Base-by-base conservation (phyloP, 1,140 invertebrate species). In the Apis dorsata region DNA sequence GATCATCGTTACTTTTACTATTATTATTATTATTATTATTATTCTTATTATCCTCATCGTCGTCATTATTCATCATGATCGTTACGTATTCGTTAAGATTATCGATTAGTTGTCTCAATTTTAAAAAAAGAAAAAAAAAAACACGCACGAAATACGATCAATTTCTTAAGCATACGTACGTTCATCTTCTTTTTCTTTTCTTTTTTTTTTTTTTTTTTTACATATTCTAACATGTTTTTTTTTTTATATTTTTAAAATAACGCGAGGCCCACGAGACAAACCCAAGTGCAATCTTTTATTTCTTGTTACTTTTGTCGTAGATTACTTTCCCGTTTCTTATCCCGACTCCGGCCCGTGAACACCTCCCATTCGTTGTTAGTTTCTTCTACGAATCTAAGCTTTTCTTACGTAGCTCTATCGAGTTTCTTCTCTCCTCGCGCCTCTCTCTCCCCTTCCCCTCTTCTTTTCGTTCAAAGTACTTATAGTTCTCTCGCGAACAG, bases 351-450 rank as follows among this genome's bases (percentile, higher is more conserved):
- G 62, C 34, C 71, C 28, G 17, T 8, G 3, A 60, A 57, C 63
- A 28, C 71, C 80, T 66, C 73, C 80, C 80, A 77, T 82, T 77
- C 74, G 74, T 77, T 73, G 74, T 82, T 77, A 82, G 65, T 62
- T 81, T 69, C 80, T 69, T 75, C n/a, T 66, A 28, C 73, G 44
- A 69, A 17, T 28, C 55, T 15, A 17, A 51, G n/a, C 8, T 21
- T 57, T 69, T 66, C 51, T 81, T 44, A 44, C 53, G 11, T 3
- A 17, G 34, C 55, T 34, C 70, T 55, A 55, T 65, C 70, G n/a
- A 57, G 55, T 28, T 72, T 57, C 53, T 12, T 59, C 63, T 59
- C 57, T n/a, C 57, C 44, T 10, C 17, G 66, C 34, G 34, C 34
- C 34, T 44, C 34, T 0, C 34, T 0, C 5, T 4, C 5, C 5